Conservation (phyloP, 2,888 invertebrate genomes). For the Troides helena region DNA sequence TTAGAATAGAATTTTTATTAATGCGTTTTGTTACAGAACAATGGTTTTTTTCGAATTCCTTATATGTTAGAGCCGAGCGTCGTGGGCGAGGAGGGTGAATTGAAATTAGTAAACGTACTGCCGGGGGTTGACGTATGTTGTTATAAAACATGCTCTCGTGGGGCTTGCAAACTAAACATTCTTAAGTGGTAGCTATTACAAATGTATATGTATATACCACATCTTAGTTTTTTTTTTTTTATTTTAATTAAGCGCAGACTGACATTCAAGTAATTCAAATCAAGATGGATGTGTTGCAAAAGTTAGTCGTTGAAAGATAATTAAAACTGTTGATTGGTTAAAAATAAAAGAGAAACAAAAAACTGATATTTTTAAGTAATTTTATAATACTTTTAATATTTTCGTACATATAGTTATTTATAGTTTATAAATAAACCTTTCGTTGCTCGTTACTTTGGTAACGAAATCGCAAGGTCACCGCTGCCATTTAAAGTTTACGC, state of each 20-base stretch:
- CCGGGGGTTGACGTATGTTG: not conserved
- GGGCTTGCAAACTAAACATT: not conserved
- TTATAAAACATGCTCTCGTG: not conserved
- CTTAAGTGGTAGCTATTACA: not conserved
- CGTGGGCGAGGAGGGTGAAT: constrained; percentile 23
- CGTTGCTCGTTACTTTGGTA: constrained; percentile 13
- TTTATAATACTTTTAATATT: not conserved
- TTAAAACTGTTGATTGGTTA: not conserved
- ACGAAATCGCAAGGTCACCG: constrained; percentile 12
- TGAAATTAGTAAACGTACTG: not conserved
- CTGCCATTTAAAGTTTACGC: not conserved
- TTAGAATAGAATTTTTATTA: constrained; percentile 79
- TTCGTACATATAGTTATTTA: not conserved
- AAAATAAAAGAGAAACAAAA: not conserved
- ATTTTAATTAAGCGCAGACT: not conserved
- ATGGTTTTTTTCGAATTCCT: constrained; percentile 55
- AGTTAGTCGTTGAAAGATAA: no score
- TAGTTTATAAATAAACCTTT: not conserved
- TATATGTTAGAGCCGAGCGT: constrained; percentile 37
- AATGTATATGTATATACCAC: no score
- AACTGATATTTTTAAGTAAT: not conserved
- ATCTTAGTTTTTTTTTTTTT: no score
- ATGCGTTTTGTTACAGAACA: constrained; percentile 64
- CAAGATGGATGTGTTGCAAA: no score
- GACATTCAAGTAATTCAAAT: no score